Evolutionary conservation across 2,888 invertebrate species (phyloP).

Genomic region (Hetaerina titia): DNA sequence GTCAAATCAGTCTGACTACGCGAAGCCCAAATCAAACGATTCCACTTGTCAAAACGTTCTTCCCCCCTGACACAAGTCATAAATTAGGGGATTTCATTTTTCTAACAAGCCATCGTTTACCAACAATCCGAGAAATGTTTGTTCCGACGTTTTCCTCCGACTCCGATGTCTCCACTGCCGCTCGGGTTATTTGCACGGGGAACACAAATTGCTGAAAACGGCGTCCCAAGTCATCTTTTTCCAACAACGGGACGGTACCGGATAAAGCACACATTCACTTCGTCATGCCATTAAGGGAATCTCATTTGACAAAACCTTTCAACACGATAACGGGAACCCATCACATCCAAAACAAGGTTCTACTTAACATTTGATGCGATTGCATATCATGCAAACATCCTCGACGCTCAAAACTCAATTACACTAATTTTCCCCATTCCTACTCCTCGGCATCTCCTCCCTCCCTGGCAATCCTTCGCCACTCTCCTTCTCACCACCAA

Average conservation of each 20-base stretch:
- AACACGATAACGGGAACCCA: conserved; percentile 24
- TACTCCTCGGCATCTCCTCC: not conserved
- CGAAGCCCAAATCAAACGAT: not conserved
- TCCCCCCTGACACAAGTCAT: not conserved
- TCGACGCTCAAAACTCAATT: conserved; percentile 29
- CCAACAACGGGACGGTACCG: not conserved
- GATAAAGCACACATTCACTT: not conserved
- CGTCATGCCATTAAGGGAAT: conserved; percentile 33
- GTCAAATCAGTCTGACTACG: too few species aligned
- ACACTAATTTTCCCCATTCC: conserved; percentile 33
- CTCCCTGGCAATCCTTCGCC: not conserved
- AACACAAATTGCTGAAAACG: conserved; percentile 3
- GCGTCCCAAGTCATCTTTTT: conserved; percentile 30
- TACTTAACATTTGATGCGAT: conserved; percentile 42
- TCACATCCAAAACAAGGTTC: conserved; percentile 39
- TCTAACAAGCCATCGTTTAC: not conserved
- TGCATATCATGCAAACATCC: conserved; percentile 34
- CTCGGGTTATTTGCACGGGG: not conserved
- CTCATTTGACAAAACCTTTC: conserved; percentile 47
- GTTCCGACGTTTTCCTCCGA: not conserved
- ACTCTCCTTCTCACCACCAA: not conserved
- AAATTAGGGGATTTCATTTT: conserved; percentile 5
- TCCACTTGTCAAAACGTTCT: not conserved
- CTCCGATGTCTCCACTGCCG: not conserved
- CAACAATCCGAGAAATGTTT: conserved; percentile 25